phyloP scores from a whole-genome alignment of 2,113 vertebrate species.

The Passer domesticus region DNA sequence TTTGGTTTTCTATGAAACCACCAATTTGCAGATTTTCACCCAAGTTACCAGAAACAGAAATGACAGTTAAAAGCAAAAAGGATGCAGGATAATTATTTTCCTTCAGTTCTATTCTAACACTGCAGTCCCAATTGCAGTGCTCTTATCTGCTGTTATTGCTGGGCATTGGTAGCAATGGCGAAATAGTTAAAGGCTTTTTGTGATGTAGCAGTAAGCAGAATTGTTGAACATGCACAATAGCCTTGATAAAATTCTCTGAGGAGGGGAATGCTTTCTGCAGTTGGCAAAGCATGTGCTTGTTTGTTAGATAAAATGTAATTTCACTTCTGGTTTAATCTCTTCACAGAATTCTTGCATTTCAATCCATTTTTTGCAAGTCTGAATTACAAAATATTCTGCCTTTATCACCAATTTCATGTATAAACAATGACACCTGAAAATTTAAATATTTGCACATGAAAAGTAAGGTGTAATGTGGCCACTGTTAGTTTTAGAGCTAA shows the following conservation, averaged over 20 bases:
- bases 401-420: not conserved
- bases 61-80: not conserved
- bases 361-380: not conserved
- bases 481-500: not conserved
- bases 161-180: not conserved
- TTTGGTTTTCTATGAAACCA: not conserved
- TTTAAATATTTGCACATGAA: not conserved
- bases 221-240: not conserved
- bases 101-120: not conserved
- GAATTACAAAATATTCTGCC: not conserved
- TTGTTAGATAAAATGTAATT: conserved; percentile 5
- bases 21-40: not conserved
- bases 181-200: conserved; percentile 4
- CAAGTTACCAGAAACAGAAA: not conserved
- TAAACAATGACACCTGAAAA: not conserved
- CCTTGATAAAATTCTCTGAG: conserved; percentile 24
- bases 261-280: not conserved
- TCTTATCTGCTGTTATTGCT: not conserved
- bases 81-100: not conserved
- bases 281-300: not conserved
- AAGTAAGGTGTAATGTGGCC: not conserved
- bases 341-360: not conserved
- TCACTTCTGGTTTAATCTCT: not conserved
- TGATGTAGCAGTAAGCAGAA: not conserved
- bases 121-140: not conserved